Evolutionary conservation across 2,888 invertebrate genomes (phyloP), one percentile per base, ranked within the genome.

Genomic region (Hemistola chrysoprasaria): DNA sequence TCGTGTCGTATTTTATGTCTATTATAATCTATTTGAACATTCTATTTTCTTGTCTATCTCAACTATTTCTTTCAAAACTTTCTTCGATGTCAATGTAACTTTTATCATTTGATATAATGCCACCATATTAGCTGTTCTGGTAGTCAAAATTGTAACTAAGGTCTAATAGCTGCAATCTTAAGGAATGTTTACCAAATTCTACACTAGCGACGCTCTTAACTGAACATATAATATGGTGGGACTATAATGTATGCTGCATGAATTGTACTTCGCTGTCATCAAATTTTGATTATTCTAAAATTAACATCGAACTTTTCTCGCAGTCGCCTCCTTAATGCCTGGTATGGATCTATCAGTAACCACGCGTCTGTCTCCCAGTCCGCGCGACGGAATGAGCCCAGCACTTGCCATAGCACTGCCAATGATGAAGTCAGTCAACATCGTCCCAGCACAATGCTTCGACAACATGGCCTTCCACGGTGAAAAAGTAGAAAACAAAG

Each of bases 291-390:
- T 7, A 8, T 1, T 30, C 25, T 10, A 11, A 8, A 30, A 43
- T 40, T 47, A 21, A 55, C 24, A 21, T 9, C 20, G 2, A 23
- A 37, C 50, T 44, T 57, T 52, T 65, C 56, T 54, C 62, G 71
- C 86, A 88, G 88, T 88, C 70, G 85, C 87, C 68, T 83, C 80
- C 67, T 64, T 90, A 70, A 88, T 89, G 83, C 87, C 89, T 22
- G 88, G 89, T 42, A 84, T 91, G 75, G 92, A 92, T 65, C 80
- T 93, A 59, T 90, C 92, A 46, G 91, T 92, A 56, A 90, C 92
- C 42, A 90, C 92, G 48, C 91, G 92, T 49, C 84, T 93, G 48
- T 91, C 92, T 53, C 92, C 93, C 39, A 93, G 92, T 73, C 93
- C 93, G 42, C 86, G 92, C 47, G 92, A 92, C 58, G 88, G 43